phyloP scores from a whole-genome alignment of 2,888 invertebrate species.

The Cyaniris semiargus region DNA sequence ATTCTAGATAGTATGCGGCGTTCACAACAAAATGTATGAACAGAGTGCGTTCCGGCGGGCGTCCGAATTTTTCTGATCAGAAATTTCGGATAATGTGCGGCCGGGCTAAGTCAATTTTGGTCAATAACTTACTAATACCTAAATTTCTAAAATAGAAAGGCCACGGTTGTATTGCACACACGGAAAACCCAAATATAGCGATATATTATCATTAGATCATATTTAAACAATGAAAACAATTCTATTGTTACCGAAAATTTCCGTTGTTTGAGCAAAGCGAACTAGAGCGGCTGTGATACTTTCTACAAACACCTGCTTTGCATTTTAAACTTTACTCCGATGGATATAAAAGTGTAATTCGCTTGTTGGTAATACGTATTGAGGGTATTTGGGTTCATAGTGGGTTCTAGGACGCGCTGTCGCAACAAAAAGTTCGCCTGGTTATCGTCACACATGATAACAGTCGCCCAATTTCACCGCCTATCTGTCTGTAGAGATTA shows the following conservation, averaged over 20 bases:
- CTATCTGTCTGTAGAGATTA: constrained; percentile 45
- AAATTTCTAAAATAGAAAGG: neutral
- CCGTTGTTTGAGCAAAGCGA: constrained; percentile 33
- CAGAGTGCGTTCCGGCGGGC: no score
- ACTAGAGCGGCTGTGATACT: constrained; percentile 35
- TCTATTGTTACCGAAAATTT: constrained; percentile 34
- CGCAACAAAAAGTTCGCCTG: constrained; percentile 54
- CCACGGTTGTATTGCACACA: neutral
- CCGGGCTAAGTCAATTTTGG: no score
- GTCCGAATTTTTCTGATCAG: no score
- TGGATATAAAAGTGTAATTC: constrained; percentile 23
- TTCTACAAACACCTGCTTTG: constrained; percentile 13
- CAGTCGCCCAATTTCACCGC: constrained; percentile 47
- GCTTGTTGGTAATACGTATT: constrained; percentile 46
- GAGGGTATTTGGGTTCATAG: constrained; percentile 70
- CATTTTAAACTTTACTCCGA: constrained; percentile 47
- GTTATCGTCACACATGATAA: constrained; percentile 57
- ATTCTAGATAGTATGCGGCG: no score
- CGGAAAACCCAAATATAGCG: constrained; percentile 4
- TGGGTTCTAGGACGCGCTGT: constrained; percentile 73
- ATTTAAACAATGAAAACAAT: constrained; percentile 34
- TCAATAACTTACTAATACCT: no score
- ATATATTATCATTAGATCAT: constrained; percentile 29
- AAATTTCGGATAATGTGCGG: no score
- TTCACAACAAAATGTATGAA: no score